A percentile compares a stretch with the other conserved stretches of the same genome.
Conservation (phyloP, 2,113 vertebrate genomes). For the Natator depressus region DNA sequence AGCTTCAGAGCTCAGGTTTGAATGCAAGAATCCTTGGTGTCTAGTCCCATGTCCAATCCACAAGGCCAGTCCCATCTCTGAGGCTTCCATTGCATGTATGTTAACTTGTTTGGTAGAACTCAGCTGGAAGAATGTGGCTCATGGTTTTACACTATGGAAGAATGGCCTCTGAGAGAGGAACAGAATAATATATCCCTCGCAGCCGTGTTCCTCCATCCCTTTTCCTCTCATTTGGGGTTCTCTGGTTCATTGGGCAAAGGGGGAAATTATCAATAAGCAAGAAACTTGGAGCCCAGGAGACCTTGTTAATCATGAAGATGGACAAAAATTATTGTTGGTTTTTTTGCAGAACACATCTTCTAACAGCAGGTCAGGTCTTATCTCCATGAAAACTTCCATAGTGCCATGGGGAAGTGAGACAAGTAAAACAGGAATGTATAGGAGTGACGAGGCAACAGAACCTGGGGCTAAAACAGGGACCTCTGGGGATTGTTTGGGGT, state of each 20-base stretch:
- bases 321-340: neutral
- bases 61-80: neutral
- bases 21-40: neutral
- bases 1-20: neutral
- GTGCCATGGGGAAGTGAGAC: neutral
- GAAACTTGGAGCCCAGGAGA: neutral
- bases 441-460: neutral
- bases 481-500: too few species aligned
- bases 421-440: neutral
- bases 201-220: neutral
- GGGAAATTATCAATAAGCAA: neutral
- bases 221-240: neutral
- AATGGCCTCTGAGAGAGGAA: neutral
- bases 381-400: neutral
- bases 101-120: neutral
- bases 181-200: neutral
- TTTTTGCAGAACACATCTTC: neutral
- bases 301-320: neutral
- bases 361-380: neutral
- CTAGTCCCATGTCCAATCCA: neutral
- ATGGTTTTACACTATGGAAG: neutral
- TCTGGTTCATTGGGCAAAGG: neutral
- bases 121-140: neutral
- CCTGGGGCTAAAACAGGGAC: neutral
- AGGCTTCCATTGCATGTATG: neutral